phyloP scores from a whole-genome alignment of 2,797 vertebrate genomes.

The Semotilus atromaculatus region DNA sequence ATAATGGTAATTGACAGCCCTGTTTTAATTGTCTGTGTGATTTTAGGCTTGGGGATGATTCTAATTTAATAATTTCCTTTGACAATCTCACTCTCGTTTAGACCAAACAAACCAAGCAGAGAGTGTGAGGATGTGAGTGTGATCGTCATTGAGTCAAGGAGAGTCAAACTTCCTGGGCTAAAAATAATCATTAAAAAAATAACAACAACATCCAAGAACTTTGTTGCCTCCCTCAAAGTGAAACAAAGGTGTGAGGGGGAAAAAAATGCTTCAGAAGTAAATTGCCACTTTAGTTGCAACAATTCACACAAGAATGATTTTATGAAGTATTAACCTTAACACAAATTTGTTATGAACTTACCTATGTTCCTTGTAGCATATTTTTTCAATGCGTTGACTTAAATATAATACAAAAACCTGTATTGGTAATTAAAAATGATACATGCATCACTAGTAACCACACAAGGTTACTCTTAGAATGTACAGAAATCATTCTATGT shows the following conservation, averaged over 20 bases:
- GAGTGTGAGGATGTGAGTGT: conserved; percentile 27
- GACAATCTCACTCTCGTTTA: conserved; percentile 48
- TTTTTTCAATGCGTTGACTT: neutral
- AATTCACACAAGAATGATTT: neutral
- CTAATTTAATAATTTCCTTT: conserved; percentile 49
- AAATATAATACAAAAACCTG: neutral
- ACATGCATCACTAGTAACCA: neutral
- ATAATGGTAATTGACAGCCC: conserved; percentile 48
- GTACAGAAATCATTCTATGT: no score
- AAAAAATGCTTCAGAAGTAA: neutral
- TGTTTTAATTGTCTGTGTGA: conserved; percentile 53
- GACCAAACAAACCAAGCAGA: conserved; percentile 50
- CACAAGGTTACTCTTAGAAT: neutral
- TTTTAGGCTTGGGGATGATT: conserved; percentile 32
- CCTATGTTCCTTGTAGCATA: neutral
- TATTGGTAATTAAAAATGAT: neutral
- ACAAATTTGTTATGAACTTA: neutral
- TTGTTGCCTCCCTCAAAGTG: neutral
- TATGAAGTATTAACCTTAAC: neutral
- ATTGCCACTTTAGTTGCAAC: neutral
- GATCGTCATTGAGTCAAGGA: neutral
- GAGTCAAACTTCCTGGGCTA: conserved; percentile 12
- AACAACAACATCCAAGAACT: neutral
- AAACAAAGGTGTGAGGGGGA: neutral
- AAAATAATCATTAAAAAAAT: neutral